Evolutionary conservation across 2,888 invertebrate species (phyloP), one percentile per base, ranked within the genome.

Genomic region (Lepidochitona cinerea): DNA sequence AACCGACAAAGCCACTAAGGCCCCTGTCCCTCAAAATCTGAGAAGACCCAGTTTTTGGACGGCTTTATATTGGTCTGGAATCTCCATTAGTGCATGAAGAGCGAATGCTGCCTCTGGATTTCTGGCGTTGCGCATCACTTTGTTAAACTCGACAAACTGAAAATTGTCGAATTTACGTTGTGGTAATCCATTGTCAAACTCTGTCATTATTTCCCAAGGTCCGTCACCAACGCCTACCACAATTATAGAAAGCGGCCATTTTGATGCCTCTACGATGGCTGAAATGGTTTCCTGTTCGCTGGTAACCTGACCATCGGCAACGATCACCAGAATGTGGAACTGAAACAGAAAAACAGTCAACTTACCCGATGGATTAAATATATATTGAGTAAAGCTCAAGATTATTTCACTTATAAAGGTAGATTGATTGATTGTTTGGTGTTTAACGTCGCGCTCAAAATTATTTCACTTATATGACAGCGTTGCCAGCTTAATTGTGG

Each of bases 221-320:
- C 92, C 92, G 80, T 92, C 92, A 18, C 92, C 92, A 6, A 92
- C 92, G 0, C 92, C 92, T 0, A 92, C 91, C 73, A 92, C 89
- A 70, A 92, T 89, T 71, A 92, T 92, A 1, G 92, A 92, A 29
- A 92, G 84, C 1, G 92, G 92, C 80, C 89, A 91, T 73, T 89
- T 87, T 41, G 92, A 92, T 1, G 92, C 92, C 52, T 90, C 90
- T 0, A 92, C 92, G 23, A 92, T 92, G 12, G 92, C 92, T n/a
- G 90, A 84, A 2, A 88, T 82, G 1, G 92, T 92, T 1, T 90
- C 90, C 29, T 88, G 82, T 80, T 92, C 92, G 71, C 90, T 90
- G 1, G 91, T 90, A 68, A 92, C 92, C 81, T 92, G 92, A 14
- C 92, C 92, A 81, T 92, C 92, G 6, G 92, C 92, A 26, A 92